phyloP scores from a whole-genome alignment of 2,888 invertebrate species.

The Harmothoe impar region DNA sequence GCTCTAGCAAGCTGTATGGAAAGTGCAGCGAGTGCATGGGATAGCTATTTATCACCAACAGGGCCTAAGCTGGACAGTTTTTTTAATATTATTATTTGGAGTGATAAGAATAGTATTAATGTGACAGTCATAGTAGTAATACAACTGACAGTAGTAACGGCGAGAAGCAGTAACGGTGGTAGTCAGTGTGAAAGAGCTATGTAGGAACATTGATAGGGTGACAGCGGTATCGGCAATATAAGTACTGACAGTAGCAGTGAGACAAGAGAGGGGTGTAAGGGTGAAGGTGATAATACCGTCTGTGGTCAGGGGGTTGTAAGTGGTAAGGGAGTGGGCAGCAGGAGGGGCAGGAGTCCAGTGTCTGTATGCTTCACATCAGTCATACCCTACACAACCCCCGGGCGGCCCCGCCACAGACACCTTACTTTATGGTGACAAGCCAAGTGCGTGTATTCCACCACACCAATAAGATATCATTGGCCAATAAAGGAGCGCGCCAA shows the following conservation, averaged over 20 bases:
- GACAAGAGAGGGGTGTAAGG: no score
- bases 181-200: not conserved
- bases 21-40: no score
- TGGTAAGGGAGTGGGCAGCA: not conserved
- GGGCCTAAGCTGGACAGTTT: no score
- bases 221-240: no score
- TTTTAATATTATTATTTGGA: no score
- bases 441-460: constrained; percentile 49
- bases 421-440: constrained; percentile 54
- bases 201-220: no score
- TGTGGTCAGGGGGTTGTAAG: not conserved
- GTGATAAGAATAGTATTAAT: no score
- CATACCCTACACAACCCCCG: not conserved
- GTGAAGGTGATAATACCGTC: not conserved
- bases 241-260: no score
- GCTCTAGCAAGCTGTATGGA: no score
- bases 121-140: not conserved
- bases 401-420: constrained; percentile 5
- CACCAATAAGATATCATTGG: constrained; percentile 61
- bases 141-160: not conserved
- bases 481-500: constrained; percentile 43
- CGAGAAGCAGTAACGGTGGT: not conserved
- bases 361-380: not conserved
- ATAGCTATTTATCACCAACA: no score
- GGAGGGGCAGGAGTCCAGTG: constrained; percentile 15